phyloP scores from a whole-genome alignment of 2,113 vertebrate species.

The Acrocephalus kingi region DNA sequence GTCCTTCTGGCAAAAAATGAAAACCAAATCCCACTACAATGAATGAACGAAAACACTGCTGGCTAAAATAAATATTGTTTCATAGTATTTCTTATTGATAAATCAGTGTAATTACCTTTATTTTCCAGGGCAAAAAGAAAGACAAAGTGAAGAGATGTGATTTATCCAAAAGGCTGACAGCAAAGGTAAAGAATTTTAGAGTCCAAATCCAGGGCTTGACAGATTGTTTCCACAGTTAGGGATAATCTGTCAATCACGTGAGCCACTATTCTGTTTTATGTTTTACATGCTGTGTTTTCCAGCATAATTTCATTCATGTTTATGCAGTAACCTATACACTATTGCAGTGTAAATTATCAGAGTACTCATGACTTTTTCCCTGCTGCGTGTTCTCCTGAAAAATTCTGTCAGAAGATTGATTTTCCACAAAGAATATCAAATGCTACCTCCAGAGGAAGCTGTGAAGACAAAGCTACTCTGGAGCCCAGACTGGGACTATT shows the following conservation, averaged over 20 bases:
- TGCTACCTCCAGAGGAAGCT: background rate
- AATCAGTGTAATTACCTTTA: background rate
- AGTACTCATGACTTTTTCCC: background rate
- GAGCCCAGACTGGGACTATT: background rate
- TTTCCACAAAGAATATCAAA: background rate
- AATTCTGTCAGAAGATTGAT: background rate
- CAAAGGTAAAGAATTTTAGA: background rate
- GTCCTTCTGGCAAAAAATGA: slow-evolving; percentile 3
- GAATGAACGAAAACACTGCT: background rate
- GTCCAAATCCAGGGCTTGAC: background rate
- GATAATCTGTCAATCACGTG: background rate
- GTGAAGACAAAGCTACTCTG: background rate
- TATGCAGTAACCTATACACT: background rate
- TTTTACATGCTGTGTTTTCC: background rate
- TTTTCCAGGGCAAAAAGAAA: background rate
- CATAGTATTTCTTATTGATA: background rate
- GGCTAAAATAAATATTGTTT: background rate
- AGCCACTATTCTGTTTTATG: background rate
- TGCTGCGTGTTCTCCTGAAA: background rate
- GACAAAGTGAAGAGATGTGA: background rate
- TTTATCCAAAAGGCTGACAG: background rate
- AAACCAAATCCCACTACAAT: background rate
- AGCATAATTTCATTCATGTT: background rate
- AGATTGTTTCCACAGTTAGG: background rate
- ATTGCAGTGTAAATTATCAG: background rate